A percentile compares a stretch with the other conserved stretches of the same genome.
Conservation (phyloP, 2,888 invertebrate genomes). For the Creontiades dilutus region DNA sequence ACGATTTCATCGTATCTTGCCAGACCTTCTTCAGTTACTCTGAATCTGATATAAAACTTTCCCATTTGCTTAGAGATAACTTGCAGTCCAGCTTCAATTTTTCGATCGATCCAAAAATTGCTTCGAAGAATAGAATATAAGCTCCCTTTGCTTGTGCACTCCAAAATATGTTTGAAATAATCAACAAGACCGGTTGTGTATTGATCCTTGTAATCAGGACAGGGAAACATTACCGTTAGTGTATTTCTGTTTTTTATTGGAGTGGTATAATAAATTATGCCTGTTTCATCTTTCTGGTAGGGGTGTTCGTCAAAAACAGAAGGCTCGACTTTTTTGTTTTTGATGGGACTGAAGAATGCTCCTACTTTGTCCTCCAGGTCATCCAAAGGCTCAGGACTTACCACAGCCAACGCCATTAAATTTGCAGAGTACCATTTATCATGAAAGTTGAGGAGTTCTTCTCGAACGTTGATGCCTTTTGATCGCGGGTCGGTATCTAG, state of each 20-base stretch:
- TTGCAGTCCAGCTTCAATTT: constrained; percentile 89
- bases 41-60: constrained; percentile 92
- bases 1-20: constrained; percentile 94
- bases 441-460: constrained; percentile 94
- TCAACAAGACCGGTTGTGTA: constrained; percentile 89
- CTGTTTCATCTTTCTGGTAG: constrained; percentile 86
- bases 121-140: constrained; percentile 92
- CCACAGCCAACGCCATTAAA: constrained; percentile 92
- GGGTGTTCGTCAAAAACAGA: constrained; percentile 92
- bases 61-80: constrained; percentile 91
- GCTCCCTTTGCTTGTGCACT: constrained; percentile 97
- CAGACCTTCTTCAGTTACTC: constrained; percentile 94
- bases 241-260: constrained; percentile 95
- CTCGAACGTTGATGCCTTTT: constrained; percentile 89
- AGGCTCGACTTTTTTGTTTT: constrained; percentile 86
- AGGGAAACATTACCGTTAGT: constrained; percentile 91
- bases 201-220: constrained; percentile 89
- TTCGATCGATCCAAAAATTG: constrained; percentile 92
- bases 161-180: constrained; percentile 94
- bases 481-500: constrained; percentile 88
- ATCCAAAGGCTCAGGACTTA: constrained; percentile 93
- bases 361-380: constrained; percentile 90
- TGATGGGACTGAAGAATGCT: constrained; percentile 87
- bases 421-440: constrained; percentile 95
- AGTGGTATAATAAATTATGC: constrained; percentile 86